Base-by-base conservation (phyloP, 30 jellyfish, hydroid and myxozoan genomes). In the Pseudorhiza aurosa region DNA sequence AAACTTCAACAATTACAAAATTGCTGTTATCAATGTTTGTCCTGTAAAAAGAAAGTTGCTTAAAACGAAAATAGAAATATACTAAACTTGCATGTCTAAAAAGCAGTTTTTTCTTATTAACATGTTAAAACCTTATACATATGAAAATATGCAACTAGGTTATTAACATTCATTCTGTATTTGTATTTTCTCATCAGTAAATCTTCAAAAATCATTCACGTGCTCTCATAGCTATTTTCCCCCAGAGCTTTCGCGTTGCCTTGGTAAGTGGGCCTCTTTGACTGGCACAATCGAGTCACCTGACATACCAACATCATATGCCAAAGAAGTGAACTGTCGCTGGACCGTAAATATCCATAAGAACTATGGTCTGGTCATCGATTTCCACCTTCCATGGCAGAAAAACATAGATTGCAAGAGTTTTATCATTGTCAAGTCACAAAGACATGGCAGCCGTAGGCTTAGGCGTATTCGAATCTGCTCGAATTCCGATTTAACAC, bases 171-270 rank as follows among this genome's bases (percentile, higher is more conserved):
- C n/a, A n/a, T n/a, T n/a, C n/a, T n/a, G n/a, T n/a, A n/a, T n/a
- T n/a, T n/a, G n/a, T n/a, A n/a, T n/a, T n/a, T n/a, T n/a, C n/a
- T n/a, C n/a, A n/a, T n/a, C n/a, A n/a, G n/a, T n/a, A n/a, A n/a
- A n/a, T n/a, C n/a, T n/a, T n/a, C n/a, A n/a, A n/a, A n/a, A n/a
- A n/a, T n/a, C n/a, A n/a, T n/a, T n/a, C n/a, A n/a, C n/a, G n/a
- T n/a, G n/a, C n/a, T n/a, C n/a, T n/a, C n/a, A n/a, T n/a, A n/a
- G n/a, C n/a, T n/a, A n/a, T n/a, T n/a, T n/a, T n/a, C n/a, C n/a
- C n/a, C n/a, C 64, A 91, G 98, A 27, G 21, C 84, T 91, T 18
- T 87, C 98, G 0, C 73, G 75, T 5, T 91, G 98, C 46, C 88
- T 68, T 4, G 98, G 92, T 15, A 29, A 45, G 2, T 55, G 35